Base-by-base conservation (phyloP, 2,888 invertebrate genomes). In the Volucella inflata region DNA sequence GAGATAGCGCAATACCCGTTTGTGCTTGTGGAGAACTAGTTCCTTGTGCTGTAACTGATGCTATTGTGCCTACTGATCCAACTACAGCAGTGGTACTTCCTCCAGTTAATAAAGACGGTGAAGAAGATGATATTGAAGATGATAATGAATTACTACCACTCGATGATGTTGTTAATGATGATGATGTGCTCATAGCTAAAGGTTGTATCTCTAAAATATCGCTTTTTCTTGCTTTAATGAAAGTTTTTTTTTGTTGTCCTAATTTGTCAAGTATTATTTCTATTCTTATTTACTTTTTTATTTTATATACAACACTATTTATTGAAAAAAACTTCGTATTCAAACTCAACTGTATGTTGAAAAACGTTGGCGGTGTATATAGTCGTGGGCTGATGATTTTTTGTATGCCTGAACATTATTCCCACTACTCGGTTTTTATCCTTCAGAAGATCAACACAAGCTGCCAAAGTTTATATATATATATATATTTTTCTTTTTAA, bases 161-260 rank as follows among this genome's bases (percentile, higher is more conserved):
- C 81, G 85, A 85, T 80, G 84, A 80, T 85, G 81, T 81, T 85
- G 76, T 81, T 70, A 71, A 67, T 85, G 81, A 76, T 71, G 84
- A 85, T 85, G 85, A 85, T 81, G 85, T 85, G 85, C 85, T 85
- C 85, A 85, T 85, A 85, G 85, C 85, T 85, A 85, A 80, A 75
- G 60, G 80, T 80, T 85, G 65, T 85, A 21, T 84, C 80, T 44
- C 81, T 85, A 50, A 46, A 81, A 81, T 76, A 74, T 70, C 53
- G 40, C 55, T 76, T 70, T 76, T 70, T 57, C 42, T 74, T 55
- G 17, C 46, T 70, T 68, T 72, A 44, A 59, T 71, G 3, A 36
- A 77, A 17, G 17, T 48, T 51, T 16, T 53, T 64, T 50, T 14
- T 75, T 6, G 16, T 72, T 50, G 38, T 17, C 10, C 17, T 30